These are phyloP conservation scores for Cinclus mexicanus DNA, from an alignment of 2,113 vertebrate genomes.

Conservation along the genomic window DNA sequence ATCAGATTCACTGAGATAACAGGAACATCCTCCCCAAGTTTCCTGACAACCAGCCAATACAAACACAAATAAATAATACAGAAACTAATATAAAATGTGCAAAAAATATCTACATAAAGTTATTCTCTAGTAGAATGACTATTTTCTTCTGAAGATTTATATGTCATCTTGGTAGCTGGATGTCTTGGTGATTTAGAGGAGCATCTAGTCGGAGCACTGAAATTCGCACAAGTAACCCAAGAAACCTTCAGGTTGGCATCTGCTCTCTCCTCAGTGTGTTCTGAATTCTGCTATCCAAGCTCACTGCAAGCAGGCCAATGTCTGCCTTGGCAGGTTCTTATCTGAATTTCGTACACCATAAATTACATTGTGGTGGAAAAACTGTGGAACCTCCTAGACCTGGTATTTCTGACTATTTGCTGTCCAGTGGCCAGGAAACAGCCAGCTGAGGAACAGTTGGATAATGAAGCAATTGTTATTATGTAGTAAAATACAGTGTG, in stretches of 20 bases:
- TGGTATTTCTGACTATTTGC: not conserved
- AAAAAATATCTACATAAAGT: not conserved
- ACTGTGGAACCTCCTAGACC: not conserved
- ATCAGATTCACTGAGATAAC: not conserved
- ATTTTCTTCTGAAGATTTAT: not conserved
- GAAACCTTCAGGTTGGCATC: not conserved
- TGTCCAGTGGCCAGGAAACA: not conserved
- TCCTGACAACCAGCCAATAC: not conserved
- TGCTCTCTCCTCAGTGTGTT: not conserved
- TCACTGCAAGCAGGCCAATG: not conserved
- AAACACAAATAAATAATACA: not conserved
- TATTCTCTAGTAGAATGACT: not conserved
- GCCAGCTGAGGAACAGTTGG: not conserved
- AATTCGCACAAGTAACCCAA: not conserved
- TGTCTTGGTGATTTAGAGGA: not conserved
- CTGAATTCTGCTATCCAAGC: not conserved
- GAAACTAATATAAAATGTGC: not conserved
- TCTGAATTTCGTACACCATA: not conserved
- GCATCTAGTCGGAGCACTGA: not conserved
- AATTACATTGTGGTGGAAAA: not conserved
- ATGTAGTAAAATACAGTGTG: not conserved
- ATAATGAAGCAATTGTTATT: not conserved
- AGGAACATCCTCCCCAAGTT: not conserved
- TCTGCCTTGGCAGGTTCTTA: not conserved
- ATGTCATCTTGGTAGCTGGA: not conserved